Evolutionary conservation across 1,140 invertebrate species (phyloP).

Genomic region (Parasteatoda tepidariorum): DNA sequence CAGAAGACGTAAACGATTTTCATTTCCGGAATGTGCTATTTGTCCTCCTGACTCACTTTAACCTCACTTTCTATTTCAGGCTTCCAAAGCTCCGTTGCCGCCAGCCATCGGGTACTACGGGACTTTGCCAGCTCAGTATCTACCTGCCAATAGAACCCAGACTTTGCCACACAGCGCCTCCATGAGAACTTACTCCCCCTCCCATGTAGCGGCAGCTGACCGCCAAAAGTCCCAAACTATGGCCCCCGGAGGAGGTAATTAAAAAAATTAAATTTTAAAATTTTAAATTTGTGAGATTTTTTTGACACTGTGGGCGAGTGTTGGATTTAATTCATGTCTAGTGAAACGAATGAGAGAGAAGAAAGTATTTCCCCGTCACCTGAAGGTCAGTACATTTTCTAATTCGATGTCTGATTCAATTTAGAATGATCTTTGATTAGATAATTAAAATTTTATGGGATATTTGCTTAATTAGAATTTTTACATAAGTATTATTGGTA

Average conservation of each 20-base stretch:
- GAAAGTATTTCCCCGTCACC: too few species aligned
- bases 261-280: too few species aligned
- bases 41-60: constrained; percentile 29
- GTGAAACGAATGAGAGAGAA: neutral
- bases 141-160: constrained; percentile 69
- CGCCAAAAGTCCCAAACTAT: constrained; percentile 56
- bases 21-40: constrained; percentile 43
- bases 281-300: too few species aligned
- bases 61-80: constrained; percentile 40
- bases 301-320: too few species aligned
- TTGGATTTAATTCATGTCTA: neutral
- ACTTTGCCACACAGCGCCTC: constrained; percentile 76
- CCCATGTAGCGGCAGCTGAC: constrained; percentile 12
- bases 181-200: constrained; percentile 77
- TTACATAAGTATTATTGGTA: too few species aligned
- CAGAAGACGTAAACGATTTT: neutral
- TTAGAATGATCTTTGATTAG: too few species aligned
- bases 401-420: too few species aligned
- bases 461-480: too few species aligned
- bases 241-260: constrained; percentile 58
- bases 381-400: too few species aligned
- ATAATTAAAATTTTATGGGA: too few species aligned
- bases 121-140: constrained; percentile 66
- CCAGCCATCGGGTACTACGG: constrained; percentile 65
- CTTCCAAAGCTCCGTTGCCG: constrained; percentile 54